Conservation (phyloP, 2,888 invertebrate genomes). For the Eupithecia subfuscata region DNA sequence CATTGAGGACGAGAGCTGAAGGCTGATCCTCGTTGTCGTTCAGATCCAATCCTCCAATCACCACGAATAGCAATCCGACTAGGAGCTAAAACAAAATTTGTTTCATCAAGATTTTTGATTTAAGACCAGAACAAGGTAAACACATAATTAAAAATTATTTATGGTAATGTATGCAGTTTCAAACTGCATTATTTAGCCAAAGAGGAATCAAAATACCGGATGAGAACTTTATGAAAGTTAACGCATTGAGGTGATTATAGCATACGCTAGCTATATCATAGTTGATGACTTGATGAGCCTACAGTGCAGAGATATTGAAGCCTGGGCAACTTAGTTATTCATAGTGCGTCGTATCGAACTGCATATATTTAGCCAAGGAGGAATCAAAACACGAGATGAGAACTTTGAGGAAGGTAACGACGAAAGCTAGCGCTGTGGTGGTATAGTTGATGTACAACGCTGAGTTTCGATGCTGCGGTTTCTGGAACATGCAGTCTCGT, state of each 20-base stretch:
- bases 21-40: conserved; percentile 89
- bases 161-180: too few species aligned
- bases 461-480: conserved; percentile 87
- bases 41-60: conserved; percentile 92
- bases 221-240: neutral
- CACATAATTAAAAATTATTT: too few species aligned
- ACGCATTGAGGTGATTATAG: neutral
- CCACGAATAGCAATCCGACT: conserved; percentile 92
- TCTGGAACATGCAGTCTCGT: conserved; percentile 90
- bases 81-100: conserved; percentile 87
- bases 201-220: neutral
- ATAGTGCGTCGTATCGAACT: conserved; percentile 38
- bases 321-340: neutral
- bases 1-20: conserved; percentile 91
- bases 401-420: conserved; percentile 89
- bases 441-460: conserved; percentile 88
- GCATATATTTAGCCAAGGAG: conserved; percentile 82
- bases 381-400: conserved; percentile 92
- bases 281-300: neutral
- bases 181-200: too few species aligned
- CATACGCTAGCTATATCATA: too few species aligned
- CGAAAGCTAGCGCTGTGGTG: conserved; percentile 88
- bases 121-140: neutral
- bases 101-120: neutral
- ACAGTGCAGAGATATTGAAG: neutral